These are phyloP conservation scores for Cydia splendana DNA, from an alignment of 1,140 invertebrate genomes.

Conservation along the genomic window DNA sequence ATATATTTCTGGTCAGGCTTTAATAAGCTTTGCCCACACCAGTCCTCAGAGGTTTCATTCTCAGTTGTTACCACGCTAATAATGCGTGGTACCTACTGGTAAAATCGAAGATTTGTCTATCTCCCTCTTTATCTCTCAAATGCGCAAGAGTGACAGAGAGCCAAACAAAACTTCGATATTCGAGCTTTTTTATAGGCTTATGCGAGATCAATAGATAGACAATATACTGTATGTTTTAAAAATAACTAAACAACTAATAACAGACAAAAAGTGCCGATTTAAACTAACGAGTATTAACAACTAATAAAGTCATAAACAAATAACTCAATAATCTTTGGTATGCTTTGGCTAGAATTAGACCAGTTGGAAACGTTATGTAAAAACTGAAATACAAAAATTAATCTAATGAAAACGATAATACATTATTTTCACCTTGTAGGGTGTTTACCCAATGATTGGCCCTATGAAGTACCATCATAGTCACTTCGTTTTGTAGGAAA, in stretches of 20 bases:
- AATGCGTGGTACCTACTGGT: no score
- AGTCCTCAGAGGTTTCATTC: no score
- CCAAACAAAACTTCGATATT: no score
- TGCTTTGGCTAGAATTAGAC: neutral
- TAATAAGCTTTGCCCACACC: no score
- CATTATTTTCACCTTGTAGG: neutral
- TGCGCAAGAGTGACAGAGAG: no score
- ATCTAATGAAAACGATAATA: neutral
- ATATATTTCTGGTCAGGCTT: no score
- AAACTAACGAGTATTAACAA: neutral
- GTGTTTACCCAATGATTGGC: no score
- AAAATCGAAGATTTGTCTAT: no score
- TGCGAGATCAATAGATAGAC: neutral
- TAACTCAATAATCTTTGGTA: slow-evolving; percentile 25
- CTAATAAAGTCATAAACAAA: slow-evolving; percentile 13
- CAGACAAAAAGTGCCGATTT: slow-evolving; percentile 14
- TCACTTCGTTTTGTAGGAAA: no score
- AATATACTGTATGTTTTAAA: slow-evolving; percentile 1
- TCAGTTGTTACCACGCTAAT: no score
- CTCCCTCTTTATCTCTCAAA: no score
- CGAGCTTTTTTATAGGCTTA: neutral
- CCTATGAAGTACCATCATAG: no score
- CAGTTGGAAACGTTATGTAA: neutral
- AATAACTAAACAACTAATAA: slow-evolving; percentile 29
- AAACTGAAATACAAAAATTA: neutral